phyloP scores from a whole-genome alignment of 2,888 invertebrate genomes.

The Erebia epiphron region DNA sequence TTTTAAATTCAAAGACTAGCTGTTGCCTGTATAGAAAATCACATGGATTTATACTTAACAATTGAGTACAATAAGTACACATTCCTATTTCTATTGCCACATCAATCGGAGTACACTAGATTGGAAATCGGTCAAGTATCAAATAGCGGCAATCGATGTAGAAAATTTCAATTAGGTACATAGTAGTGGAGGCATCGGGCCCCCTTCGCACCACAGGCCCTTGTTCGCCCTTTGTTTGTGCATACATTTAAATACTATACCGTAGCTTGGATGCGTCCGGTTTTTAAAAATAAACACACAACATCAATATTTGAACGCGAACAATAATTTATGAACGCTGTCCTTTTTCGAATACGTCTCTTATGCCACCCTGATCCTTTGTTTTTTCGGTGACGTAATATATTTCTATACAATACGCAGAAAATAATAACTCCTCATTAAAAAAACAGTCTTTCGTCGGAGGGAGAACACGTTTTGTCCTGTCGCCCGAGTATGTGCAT shows the following conservation, averaged over 20 bases:
- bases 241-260: constrained; percentile 77
- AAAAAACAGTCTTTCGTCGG: too few species aligned
- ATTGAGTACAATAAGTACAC: too few species aligned
- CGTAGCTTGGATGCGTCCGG: constrained; percentile 64
- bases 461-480: too few species aligned
- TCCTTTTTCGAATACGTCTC: constrained; percentile 44
- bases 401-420: background rate
- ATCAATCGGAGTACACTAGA: background rate
- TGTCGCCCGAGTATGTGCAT: too few species aligned
- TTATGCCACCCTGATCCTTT: constrained; percentile 37
- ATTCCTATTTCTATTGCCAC: too few species aligned
- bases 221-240: constrained; percentile 73
- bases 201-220: constrained; percentile 68
- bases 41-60: too few species aligned
- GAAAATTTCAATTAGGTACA: constrained; percentile 75
- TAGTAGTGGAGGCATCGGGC: constrained; percentile 60
- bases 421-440: too few species aligned
- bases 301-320: constrained; percentile 66
- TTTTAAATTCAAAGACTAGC: too few species aligned
- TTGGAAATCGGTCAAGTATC: constrained; percentile 52
- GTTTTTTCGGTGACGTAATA: constrained; percentile 7
- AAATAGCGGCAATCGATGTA: constrained; percentile 47
- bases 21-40: too few species aligned
- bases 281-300: constrained; percentile 62
- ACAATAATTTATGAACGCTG: constrained; percentile 66